Evolutionary conservation across 2,888 invertebrate species (phyloP), one percentile per base, ranked within the genome.

Genomic region (Griposia aprilina): DNA sequence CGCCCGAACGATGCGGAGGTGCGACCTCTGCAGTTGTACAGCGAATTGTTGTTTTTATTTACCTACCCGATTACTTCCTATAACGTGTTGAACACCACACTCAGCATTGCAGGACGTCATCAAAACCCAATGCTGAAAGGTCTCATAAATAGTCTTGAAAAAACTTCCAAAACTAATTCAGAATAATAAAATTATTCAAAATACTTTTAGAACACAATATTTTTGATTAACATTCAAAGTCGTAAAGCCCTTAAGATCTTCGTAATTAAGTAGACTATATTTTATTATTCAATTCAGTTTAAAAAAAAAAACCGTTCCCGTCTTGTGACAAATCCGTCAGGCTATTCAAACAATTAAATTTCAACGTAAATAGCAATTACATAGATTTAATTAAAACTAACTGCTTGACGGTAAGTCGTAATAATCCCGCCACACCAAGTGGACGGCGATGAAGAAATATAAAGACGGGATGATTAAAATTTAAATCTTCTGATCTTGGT

Each of bases 351-450:
- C 55, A 85, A 83, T 80, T 75, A 79, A 78, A 76, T 65, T 48
- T 11, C 71, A 76, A 83, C 78, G 74, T 89, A 83, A 87, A 87
- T 87, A 82, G 76, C 76, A 76, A 80, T 89, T 87, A 87, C 26
- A 78, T 77, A 72, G 78, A 81, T 80, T 83, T 87, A 85, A 87
- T 87, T 82, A 85, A 87, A 85, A 87, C 82, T 88, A 85, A 85
- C 85, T 79, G 83, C 80, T 75, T 75, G 77, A 68, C 67, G 70
- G 69, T 71, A 59, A 83, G 79, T 65, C 72, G 73, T 81, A 78
- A 81, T 78, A 83, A 87, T 81, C 78, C 76, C 13, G 71, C 59
- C 41, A 48, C 78, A 74, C 63, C 45, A 62, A 74, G 76, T 70
- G 26, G 75, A n/a, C 59, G 74, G 76, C 76, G 62, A 78, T 67